A percentile compares a stretch with the other conserved stretches of the same genome.
phyloP scores from a whole-genome alignment of 2,797 vertebrate genomes.

The Aeoliscus strigatus region DNA sequence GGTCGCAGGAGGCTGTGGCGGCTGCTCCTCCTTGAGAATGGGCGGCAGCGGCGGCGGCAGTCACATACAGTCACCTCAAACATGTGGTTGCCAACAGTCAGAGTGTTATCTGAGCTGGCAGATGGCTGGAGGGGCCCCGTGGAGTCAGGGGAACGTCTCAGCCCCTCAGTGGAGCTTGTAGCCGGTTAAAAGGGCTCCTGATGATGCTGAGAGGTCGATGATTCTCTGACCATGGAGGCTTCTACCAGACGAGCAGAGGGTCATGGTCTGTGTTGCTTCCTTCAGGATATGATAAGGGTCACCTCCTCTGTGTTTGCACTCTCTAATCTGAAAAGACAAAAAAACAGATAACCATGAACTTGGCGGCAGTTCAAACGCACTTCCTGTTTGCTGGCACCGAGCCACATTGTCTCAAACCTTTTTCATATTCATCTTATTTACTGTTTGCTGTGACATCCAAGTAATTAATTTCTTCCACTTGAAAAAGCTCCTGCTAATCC shows the following conservation, averaged over 20 bases:
- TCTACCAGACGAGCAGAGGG: constrained; percentile 51
- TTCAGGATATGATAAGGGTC: constrained; percentile 53
- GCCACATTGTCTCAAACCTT: constrained; percentile 9
- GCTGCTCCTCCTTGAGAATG: constrained; percentile 61
- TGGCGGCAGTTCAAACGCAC: constrained; percentile 22
- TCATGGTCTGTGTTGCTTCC: constrained; percentile 54
- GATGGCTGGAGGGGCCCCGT: constrained; percentile 46
- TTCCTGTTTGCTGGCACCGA: constrained; percentile 22
- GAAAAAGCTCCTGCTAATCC: constrained; percentile 23
- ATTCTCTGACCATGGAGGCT: constrained; percentile 46
- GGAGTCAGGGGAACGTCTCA: constrained; percentile 42
- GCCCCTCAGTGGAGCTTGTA: constrained; percentile 30
- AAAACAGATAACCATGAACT: constrained; percentile 38
- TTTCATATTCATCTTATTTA: constrained; percentile 25
- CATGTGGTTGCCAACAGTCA: constrained; percentile 71
- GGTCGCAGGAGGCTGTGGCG: constrained; percentile 41
- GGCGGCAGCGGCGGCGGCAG: constrained; percentile 48
- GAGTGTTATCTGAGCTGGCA: constrained; percentile 63
- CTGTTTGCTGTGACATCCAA: constrained; percentile 25
- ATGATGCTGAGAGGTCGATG: constrained; percentile 34
- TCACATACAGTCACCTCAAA: constrained; percentile 69
- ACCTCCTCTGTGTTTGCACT: constrained; percentile 53
- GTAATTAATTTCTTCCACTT: constrained; percentile 32
- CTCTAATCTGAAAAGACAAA: constrained; percentile 64
- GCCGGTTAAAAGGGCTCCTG: constrained; percentile 32